phyloP scores from a whole-genome alignment of 2,113 vertebrate genomes.

The Microcebus murinus region DNA sequence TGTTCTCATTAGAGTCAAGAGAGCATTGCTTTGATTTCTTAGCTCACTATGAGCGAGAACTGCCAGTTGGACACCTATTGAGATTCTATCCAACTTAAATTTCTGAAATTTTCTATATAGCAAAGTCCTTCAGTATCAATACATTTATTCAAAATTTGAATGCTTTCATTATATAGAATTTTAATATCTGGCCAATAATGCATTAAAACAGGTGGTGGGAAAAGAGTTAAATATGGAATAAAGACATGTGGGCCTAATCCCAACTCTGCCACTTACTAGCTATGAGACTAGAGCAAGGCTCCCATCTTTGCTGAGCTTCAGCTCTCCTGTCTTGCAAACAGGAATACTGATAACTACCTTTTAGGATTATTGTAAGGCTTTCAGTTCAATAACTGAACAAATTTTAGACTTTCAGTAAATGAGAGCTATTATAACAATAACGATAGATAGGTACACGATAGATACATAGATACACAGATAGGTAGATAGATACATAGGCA shows the following conservation, averaged over 20 bases:
- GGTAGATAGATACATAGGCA: not conserved
- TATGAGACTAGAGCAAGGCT: not conserved
- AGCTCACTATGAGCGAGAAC: not conserved
- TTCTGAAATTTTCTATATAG: not conserved
- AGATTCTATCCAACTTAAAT: not conserved
- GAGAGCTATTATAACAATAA: not conserved
- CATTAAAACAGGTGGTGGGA: not conserved
- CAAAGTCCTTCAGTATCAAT: not conserved
- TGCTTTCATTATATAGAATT: not conserved
- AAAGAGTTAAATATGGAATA: not conserved
- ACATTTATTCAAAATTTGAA: not conserved
- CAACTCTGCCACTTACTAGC: not conserved
- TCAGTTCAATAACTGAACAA: not conserved
- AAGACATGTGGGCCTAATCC: not conserved
- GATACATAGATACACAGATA: not conserved
- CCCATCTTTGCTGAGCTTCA: not conserved
- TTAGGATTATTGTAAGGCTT: not conserved
- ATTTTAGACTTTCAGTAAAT: not conserved
- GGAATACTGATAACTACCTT: not conserved
- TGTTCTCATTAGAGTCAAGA: not conserved
- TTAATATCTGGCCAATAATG: not conserved
- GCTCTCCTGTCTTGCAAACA: not conserved
- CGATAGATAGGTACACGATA: not conserved
- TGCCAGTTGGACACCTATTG: too few relatives aligned
- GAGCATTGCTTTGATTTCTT: not conserved